Evolutionary conservation across 1,140 invertebrate species (phyloP).

Genomic region (Bombus impatiens): DNA sequence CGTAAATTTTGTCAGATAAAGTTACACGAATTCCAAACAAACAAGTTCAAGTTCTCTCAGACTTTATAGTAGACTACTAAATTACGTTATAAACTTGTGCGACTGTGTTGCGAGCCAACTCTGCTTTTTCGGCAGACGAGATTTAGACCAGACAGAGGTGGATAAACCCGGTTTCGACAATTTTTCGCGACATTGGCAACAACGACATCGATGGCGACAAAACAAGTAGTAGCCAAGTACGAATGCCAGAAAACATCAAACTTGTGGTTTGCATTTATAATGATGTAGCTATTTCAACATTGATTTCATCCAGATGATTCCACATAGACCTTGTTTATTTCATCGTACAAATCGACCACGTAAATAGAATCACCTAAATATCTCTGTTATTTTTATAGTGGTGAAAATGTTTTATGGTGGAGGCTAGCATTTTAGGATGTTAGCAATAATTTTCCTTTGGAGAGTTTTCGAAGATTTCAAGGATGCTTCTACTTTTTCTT

Average conservation of each 20-base stretch:
- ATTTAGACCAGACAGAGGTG: slow-evolving; percentile 2
- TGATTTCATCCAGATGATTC: neutral
- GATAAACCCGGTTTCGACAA: neutral
- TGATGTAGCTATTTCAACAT: neutral
- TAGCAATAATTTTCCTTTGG: neutral
- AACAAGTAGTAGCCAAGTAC: neutral
- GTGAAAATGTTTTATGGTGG: neutral
- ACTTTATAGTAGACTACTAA: neutral
- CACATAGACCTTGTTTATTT: neutral
- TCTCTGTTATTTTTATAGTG: neutral
- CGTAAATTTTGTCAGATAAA: neutral
- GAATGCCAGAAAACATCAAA: neutral
- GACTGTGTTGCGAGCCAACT: neutral
- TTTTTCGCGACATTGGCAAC: neutral
- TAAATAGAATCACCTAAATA: neutral
- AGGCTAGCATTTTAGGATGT: neutral
- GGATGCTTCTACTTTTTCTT: neutral
- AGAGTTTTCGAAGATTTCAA: neutral
- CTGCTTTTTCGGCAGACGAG: neutral
- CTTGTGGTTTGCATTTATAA: neutral
- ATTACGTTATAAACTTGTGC: neutral
- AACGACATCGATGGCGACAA: neutral
- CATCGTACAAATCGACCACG: neutral
- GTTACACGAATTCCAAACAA: neutral
- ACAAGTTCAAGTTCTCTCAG: neutral